These are phyloP conservation scores for Chymomyza caudatula DNA, from an alignment of 2,888 invertebrate genomes.

Conservation along the genomic window DNA sequence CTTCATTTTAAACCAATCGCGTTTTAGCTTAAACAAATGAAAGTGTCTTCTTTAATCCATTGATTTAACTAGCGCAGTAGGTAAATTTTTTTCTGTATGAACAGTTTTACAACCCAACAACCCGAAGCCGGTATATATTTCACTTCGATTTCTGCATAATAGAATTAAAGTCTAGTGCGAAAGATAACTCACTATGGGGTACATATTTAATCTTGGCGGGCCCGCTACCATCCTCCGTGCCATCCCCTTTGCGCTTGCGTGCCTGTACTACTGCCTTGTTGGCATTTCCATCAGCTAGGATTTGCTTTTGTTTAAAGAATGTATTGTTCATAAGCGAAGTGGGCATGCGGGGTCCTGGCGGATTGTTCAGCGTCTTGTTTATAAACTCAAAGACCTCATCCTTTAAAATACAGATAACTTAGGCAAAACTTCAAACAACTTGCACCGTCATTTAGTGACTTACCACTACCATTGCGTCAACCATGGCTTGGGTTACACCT, in stretches of 20 bases:
- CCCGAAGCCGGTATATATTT: no score
- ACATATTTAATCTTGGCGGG: constrained; percentile 64
- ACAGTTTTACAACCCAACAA: no score
- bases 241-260: constrained; percentile 79
- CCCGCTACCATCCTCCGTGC: constrained; percentile 78
- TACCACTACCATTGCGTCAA: constrained; percentile 87
- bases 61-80: no score
- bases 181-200: constrained; percentile 52
- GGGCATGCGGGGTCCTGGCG: constrained; percentile 78
- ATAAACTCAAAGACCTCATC: constrained; percentile 84
- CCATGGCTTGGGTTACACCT: constrained; percentile 88
- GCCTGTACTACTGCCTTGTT: constrained; percentile 54
- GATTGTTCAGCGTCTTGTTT: constrained; percentile 81
- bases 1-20: no score
- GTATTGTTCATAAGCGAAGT: constrained; percentile 50
- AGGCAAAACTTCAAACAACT: neutral
- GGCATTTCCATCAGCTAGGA: constrained; percentile 35
- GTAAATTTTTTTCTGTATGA: no score
- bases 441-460: constrained; percentile 27
- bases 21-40: no score
- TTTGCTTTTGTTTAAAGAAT: constrained; percentile 46
- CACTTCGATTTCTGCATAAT: neutral
- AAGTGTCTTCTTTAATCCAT: no score
- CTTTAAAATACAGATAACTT: constrained; percentile 59
- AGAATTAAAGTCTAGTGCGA: neutral